Percentiles rank a stretch among this genome's conserved stretches.
Conservation (phyloP, 2,797 vertebrate genomes). For the Myiothlypis chrysogaster region DNA sequence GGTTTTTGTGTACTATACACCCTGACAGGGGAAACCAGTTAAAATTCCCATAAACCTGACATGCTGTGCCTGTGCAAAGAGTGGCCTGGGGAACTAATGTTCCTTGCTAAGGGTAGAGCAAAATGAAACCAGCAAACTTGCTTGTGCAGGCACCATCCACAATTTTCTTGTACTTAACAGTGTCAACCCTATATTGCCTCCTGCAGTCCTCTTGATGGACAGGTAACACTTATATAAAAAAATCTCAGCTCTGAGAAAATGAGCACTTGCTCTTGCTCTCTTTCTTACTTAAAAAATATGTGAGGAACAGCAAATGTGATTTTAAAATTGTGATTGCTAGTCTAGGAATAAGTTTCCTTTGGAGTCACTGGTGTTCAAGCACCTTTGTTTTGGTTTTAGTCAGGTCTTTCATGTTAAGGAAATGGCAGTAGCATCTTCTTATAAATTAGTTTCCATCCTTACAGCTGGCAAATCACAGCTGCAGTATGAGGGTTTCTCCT, state of each 20-base stretch:
- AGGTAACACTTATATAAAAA: background rate
- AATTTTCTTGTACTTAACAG: background rate
- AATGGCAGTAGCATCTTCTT: background rate
- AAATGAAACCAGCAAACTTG: background rate
- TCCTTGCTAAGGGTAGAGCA: background rate
- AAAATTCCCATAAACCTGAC: background rate
- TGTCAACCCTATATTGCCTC: background rate
- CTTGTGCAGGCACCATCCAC: background rate
- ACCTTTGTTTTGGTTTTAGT: slow-evolving; percentile 10
- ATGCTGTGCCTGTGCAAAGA: background rate
- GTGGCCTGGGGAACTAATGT: background rate
- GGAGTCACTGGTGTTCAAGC: background rate
- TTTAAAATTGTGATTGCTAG: background rate
- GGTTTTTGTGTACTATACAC: background rate
- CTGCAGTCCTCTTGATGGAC: background rate
- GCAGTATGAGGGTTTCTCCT: background rate
- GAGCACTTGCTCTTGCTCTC: background rate
- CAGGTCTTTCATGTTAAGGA: background rate
- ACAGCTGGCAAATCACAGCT: background rate
- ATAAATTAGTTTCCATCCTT: background rate
- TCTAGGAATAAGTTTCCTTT: background rate
- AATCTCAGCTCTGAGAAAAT: background rate
- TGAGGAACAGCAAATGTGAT: background rate
- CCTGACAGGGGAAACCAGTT: background rate
- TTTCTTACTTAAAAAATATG: background rate